phyloP scores from a whole-genome alignment of 1,140 invertebrate species.

The Drosophila equinoxialis region DNA sequence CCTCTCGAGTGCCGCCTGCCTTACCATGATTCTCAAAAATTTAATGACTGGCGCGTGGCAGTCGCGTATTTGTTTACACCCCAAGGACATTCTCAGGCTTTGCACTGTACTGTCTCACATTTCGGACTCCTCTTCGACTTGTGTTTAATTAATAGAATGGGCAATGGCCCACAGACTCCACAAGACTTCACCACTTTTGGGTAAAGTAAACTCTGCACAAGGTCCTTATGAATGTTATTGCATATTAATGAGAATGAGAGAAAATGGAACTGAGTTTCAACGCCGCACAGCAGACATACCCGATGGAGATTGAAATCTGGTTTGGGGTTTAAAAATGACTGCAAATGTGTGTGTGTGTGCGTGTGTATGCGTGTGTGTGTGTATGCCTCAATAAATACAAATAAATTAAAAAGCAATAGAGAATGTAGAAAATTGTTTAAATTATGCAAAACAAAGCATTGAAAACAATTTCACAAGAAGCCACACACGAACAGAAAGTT shows the following conservation, averaged over 20 bases:
- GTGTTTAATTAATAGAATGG: constrained; percentile 43
- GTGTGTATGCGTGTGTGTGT: constrained; percentile 5
- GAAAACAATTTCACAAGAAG: constrained; percentile 30
- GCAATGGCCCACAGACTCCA: neutral
- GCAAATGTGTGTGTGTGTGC: too few species aligned
- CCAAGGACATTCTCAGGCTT: constrained; percentile 31
- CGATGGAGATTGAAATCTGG: neutral
- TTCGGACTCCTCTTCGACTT: constrained; percentile 25
- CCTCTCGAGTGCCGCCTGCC: constrained; percentile 26
- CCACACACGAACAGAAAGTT: neutral
- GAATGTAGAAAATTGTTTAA: constrained; percentile 29
- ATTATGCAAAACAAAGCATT: constrained; percentile 43
- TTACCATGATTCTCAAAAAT: constrained; percentile 44
- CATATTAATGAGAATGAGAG: constrained; percentile 59
- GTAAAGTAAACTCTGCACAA: constrained; percentile 30
- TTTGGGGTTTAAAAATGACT: neutral
- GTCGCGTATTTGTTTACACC: constrained; percentile 59
- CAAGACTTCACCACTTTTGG: constrained; percentile 29
- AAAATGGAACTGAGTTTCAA: constrained; percentile 15
- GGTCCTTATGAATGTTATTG: constrained; percentile 50
- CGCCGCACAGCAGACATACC: neutral
- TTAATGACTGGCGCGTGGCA: constrained; percentile 71
- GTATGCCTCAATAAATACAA: constrained; percentile 65
- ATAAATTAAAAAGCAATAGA: constrained; percentile 53
- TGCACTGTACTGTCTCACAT: constrained; percentile 36